Conservation (phyloP, 2,797 vertebrate species). For the Channa striata region DNA sequence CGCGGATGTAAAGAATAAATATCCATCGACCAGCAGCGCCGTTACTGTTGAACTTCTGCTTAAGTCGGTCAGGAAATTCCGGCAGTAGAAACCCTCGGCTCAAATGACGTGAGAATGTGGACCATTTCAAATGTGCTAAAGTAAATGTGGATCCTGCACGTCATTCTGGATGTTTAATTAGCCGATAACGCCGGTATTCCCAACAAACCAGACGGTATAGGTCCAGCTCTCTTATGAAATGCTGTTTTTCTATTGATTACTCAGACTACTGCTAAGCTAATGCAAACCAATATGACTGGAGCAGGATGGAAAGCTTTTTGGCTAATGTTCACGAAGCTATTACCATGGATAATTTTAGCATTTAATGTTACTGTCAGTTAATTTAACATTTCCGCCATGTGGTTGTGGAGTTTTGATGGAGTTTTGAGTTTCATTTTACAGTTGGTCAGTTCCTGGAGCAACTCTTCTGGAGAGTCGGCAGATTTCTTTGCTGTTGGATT, state of each 20-base stretch:
- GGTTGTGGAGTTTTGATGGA: constrained; percentile 9
- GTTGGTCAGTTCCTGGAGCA: background rate
- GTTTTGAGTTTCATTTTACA: constrained; percentile 2
- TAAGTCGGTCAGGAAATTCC: background rate
- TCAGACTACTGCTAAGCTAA: constrained; percentile 17
- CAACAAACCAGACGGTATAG: background rate
- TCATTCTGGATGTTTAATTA: background rate
- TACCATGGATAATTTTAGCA: constrained; percentile 21
- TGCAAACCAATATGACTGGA: constrained; percentile 31
- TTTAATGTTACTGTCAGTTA: constrained; percentile 40
- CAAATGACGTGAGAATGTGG: background rate
- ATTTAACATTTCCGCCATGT: constrained; percentile 29
- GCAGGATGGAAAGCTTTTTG: constrained; percentile 34
- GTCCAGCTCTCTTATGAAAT: background rate
- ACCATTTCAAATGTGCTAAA: background rate
- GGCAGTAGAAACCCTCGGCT: background rate
- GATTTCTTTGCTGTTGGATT: background rate
- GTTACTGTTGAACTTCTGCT: constrained; percentile 1
- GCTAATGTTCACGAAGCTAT: constrained; percentile 34
- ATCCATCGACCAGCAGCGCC: constrained; percentile 26
- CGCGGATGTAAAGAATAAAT: constrained; percentile 19
- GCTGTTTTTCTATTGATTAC: constrained; percentile 12
- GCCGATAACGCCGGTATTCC: background rate
- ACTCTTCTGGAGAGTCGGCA: background rate
- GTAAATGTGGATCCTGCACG: background rate